phyloP scores from a whole-genome alignment of 2,888 invertebrate genomes.

The Hofmannophila pseudospretella region DNA sequence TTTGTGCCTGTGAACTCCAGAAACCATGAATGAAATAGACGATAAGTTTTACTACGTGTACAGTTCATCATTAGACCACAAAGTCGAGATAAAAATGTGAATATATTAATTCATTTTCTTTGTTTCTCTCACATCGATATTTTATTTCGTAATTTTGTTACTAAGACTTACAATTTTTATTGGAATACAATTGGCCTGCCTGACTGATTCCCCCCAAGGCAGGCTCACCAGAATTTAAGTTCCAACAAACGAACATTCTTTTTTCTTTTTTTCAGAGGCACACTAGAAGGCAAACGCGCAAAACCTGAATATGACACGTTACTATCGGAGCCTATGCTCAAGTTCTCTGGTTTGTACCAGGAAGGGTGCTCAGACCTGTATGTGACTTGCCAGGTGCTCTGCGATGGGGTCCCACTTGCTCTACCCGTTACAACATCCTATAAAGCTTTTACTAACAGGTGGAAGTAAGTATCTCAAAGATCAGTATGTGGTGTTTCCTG shows the following conservation, averaged over 20 bases:
- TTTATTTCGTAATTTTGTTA: too few species aligned
- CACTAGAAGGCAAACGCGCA: constrained; percentile 92
- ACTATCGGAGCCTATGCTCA: constrained; percentile 91
- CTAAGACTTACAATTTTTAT: too few species aligned
- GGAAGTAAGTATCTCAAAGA: constrained; percentile 93
- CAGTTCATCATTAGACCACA: constrained; percentile 92
- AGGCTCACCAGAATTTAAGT: too few species aligned
- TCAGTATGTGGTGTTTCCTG: too few species aligned
- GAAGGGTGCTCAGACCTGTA: constrained; percentile 91
- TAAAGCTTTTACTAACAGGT: constrained; percentile 93
- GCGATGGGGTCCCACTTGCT: constrained; percentile 88
- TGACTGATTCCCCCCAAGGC: too few species aligned
- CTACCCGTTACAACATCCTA: constrained; percentile 93
- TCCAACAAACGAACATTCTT: too few species aligned
- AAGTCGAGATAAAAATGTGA: constrained; percentile 95
- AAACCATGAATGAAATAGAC: constrained; percentile 83
- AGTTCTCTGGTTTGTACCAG: constrained; percentile 93
- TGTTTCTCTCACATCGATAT: too few species aligned
- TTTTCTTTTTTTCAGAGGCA: constrained; percentile 81
- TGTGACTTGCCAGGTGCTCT: constrained; percentile 91
- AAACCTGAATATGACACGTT: constrained; percentile 93
- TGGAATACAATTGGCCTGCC: too few species aligned
- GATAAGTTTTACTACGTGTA: constrained; percentile 92
- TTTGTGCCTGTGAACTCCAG: not conserved
- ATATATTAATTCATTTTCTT: too few species aligned